Evolutionary conservation across 2,888 invertebrate species (phyloP).

Genomic region (Caenorhabditis wallacei): DNA sequence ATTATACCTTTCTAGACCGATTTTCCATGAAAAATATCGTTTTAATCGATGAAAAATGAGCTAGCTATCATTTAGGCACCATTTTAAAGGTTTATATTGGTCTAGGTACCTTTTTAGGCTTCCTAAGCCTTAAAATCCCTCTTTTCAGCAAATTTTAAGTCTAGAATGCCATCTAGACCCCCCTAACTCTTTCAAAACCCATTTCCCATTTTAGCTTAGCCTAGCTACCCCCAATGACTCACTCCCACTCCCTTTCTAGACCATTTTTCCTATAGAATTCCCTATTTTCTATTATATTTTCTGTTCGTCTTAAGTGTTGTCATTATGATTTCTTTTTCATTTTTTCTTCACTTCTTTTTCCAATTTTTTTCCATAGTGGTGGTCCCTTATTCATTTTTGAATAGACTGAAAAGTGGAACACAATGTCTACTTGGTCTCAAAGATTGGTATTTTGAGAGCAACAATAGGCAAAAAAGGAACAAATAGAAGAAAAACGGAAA

Average conservation of each 20-base stretch:
- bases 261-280: neutral
- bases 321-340: neutral
- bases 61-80: no score
- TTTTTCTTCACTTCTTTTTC: neutral
- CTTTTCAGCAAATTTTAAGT: no score
- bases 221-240: no score
- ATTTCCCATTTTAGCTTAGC: no score
- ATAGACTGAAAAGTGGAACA: constrained; percentile 5
- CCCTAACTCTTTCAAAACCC: no score
- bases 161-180: no score
- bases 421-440: neutral
- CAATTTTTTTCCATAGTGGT: neutral
- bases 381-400: constrained; percentile 11
- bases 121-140: no score
- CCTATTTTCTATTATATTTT: neutral
- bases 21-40: no score
- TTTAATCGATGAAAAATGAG: no score
- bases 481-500: constrained; percentile 16
- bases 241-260: no score
- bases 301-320: neutral
- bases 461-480: constrained; percentile 15
- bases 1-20: no score
- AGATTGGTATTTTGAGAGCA: constrained; percentile 19
- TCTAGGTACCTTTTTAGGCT: neutral
- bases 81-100: no score